Conservation (phyloP, 2,797 vertebrate genomes). For the Pipistrellus kuhlii region DNA sequence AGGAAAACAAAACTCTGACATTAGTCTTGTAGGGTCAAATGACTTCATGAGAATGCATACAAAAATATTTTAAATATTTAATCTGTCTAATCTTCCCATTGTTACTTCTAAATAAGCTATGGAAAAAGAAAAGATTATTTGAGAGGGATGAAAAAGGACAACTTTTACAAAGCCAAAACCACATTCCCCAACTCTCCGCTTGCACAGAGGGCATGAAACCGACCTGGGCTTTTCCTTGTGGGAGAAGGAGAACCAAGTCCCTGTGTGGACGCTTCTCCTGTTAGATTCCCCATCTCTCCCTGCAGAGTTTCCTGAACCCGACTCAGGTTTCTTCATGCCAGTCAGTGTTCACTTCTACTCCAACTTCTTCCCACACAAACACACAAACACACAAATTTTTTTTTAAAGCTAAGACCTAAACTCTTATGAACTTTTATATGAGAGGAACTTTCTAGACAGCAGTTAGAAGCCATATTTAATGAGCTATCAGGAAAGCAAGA, state of each 20-base stretch:
- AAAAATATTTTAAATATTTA: slow-evolving; percentile 63
- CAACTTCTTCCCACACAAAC: neutral
- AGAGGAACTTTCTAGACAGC: slow-evolving; percentile 21
- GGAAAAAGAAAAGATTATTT: neutral
- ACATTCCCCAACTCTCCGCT: neutral
- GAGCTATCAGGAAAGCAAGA: slow-evolving; percentile 15
- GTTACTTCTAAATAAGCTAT: slow-evolving; percentile 49
- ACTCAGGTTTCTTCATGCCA: neutral
- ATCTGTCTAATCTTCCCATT: slow-evolving; percentile 34
- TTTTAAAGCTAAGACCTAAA: slow-evolving; percentile 20
- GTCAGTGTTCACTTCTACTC: neutral
- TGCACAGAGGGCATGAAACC: neutral
- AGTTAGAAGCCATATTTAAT: neutral
- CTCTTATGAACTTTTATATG: neutral
- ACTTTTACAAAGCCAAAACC: slow-evolving; percentile 37
- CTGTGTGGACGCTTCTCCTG: neutral
- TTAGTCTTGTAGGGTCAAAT: neutral
- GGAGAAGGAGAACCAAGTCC: neutral
- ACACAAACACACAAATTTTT: neutral
- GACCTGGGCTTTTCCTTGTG: neutral
- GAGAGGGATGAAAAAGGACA: neutral
- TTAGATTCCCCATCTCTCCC: neutral
- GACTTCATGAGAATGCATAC: neutral
- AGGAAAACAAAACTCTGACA: slow-evolving; percentile 20
- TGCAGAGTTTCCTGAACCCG: neutral